Conservation (phyloP, 2,113 vertebrate species). For the Odobenus rosmarus region DNA sequence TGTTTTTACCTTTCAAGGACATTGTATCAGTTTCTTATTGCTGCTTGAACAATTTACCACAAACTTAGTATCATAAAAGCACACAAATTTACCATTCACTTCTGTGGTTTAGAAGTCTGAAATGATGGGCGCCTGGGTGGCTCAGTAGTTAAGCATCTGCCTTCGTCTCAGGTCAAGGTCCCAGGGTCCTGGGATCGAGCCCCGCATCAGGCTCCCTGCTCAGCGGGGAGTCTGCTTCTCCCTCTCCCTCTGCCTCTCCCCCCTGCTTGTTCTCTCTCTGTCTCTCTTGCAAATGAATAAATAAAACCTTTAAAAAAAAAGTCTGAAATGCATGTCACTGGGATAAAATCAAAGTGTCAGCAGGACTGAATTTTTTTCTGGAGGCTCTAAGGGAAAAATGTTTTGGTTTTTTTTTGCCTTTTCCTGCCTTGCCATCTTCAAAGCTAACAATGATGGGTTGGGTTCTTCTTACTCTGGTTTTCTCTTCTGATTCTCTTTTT, state of each 20-base stretch:
- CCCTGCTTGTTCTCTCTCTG: no score
- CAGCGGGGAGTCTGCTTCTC: no score
- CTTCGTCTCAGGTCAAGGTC: no score
- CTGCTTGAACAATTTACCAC: background rate
- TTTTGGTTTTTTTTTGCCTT: background rate
- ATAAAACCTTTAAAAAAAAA: background rate
- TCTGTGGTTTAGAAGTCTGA: background rate
- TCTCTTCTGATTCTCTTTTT: background rate
- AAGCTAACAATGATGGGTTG: background rate
- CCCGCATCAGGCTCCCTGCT: no score
- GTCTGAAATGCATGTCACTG: background rate
- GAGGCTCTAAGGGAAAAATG: background rate
- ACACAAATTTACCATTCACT: background rate
- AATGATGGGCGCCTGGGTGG: background rate
- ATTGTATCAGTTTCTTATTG: background rate
- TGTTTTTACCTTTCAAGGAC: conserved; percentile 14
- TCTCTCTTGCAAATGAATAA: no score
- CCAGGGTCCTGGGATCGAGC: no score
- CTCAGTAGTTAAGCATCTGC: no score
- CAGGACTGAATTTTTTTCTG: background rate
- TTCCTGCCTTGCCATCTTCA: background rate
- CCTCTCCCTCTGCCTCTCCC: no score
- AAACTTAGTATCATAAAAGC: background rate
- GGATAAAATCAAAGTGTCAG: background rate
- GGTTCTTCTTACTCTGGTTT: background rate